Conservation (phyloP, 1,140 invertebrate species). For the Drosophila kanapiae region DNA sequence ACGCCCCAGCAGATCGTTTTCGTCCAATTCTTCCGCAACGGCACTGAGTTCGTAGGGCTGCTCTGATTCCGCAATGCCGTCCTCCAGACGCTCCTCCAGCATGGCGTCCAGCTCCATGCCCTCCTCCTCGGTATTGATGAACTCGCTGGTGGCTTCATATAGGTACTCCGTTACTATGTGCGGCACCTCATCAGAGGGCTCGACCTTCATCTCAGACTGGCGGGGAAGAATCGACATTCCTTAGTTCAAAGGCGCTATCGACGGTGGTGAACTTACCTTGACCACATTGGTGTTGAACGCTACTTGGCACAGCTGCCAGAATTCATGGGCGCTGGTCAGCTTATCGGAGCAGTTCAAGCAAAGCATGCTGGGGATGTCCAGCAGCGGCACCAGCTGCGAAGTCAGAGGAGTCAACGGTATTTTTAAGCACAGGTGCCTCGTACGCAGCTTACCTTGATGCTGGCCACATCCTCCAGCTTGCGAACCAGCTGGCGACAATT, state of each 20-base stretch:
- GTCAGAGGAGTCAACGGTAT: neutral
- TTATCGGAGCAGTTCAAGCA: conserved; percentile 64
- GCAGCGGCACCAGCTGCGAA: conserved; percentile 64
- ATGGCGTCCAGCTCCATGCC: conserved; percentile 72
- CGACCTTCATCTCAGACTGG: conserved; percentile 72
- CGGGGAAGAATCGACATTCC: neutral
- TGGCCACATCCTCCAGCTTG: conserved; percentile 77
- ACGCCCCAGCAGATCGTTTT: conserved; percentile 46
- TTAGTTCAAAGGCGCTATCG: neutral
- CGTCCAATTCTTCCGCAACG: conserved; percentile 50
- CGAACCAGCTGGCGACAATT: conserved; percentile 67
- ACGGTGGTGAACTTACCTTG: conserved; percentile 51
- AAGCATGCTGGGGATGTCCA: conserved; percentile 77
- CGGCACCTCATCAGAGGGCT: conserved; percentile 59
- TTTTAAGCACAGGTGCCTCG: neutral
- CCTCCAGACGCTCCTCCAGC: conserved; percentile 64
- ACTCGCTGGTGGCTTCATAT: conserved; percentile 71
- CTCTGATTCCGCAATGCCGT: conserved; percentile 45
- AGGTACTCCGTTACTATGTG: conserved; percentile 66
- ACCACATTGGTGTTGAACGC: conserved; percentile 72
- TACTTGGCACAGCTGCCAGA: conserved; percentile 73
- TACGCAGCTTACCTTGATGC: conserved; percentile 63
- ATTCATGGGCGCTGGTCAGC: conserved; percentile 66
- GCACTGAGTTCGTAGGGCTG: conserved; percentile 45
- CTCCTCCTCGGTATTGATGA: conserved; percentile 69